Evolutionary conservation across 2,113 vertebrate species (phyloP).

Genomic region (Nettapus auritus): DNA sequence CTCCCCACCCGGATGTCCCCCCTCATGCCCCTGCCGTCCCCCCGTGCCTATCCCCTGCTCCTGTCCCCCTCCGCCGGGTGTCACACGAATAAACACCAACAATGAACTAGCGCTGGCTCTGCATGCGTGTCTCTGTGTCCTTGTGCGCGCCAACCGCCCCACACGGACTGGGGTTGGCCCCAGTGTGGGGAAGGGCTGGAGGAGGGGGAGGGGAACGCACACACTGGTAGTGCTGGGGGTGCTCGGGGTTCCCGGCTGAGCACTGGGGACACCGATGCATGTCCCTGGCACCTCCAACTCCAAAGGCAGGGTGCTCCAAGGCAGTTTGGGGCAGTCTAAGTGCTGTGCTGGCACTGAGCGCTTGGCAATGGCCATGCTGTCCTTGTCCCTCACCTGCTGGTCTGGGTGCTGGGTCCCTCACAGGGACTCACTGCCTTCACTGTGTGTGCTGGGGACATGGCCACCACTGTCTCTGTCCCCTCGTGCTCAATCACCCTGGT

Average conservation of each 20-base stretch:
- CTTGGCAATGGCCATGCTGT: background rate
- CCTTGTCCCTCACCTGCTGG: rapidly evolving
- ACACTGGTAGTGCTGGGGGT: background rate
- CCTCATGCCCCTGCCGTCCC: background rate
- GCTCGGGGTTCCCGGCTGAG: background rate
- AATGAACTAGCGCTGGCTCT: constrained; percentile 55
- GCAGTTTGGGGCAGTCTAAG: background rate
- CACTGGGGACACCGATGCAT: rapidly evolving
- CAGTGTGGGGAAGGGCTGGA: background rate
- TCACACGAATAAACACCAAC: constrained; percentile 55
- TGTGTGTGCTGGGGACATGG: background rate
- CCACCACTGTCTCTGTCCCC: background rate
- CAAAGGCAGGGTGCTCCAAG: background rate
- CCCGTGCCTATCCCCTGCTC: background rate
- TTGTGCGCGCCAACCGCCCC: background rate
- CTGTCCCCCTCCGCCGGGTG: background rate
- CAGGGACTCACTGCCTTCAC: background rate
- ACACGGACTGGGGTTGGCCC: rapidly evolving
- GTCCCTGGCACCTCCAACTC: rapidly evolving
- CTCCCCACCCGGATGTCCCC: background rate
- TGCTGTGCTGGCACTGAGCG: rapidly evolving
- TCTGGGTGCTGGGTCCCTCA: background rate
- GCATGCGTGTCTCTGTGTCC: constrained; percentile 50
- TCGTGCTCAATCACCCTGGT: rapidly evolving
- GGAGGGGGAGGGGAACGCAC: rapidly evolving